These are phyloP conservation scores for Ailuropoda melanoleuca DNA, from an alignment of 2,113 vertebrate species.

Conservation along the genomic window DNA sequence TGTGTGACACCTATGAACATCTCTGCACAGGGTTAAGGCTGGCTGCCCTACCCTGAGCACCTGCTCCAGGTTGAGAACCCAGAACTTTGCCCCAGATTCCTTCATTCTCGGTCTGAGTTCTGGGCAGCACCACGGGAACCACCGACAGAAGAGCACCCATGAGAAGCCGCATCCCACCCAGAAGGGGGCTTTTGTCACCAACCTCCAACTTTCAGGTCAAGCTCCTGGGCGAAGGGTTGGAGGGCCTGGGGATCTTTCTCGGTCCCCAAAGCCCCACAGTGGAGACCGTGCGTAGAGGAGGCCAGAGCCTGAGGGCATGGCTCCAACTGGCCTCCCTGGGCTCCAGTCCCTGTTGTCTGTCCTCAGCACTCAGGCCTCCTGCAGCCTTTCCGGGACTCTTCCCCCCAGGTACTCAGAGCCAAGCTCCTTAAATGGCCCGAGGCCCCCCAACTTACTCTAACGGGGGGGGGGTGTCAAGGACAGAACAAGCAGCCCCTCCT, in stretches of 20 bases:
- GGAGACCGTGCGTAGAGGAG: background rate
- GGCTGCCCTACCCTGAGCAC: background rate
- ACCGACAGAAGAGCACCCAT: background rate
- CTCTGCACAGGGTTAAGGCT: background rate
- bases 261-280: too few species aligned
- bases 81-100: background rate
- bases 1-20: background rate
- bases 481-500: background rate
- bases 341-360: background rate
- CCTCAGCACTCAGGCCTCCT: background rate
- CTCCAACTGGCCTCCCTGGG: background rate
- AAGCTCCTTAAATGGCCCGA: background rate
- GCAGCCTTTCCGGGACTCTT: background rate
- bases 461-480: background rate
- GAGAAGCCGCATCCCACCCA: background rate
- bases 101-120: background rate
- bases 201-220: background rate
- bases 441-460: background rate
- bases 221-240: background rate
- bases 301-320: background rate
- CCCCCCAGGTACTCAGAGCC: background rate
- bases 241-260: background rate
- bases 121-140: background rate
- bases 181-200: too few species aligned
- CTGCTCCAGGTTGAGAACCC: background rate